These are phyloP conservation scores for Xenops minutus DNA, from an alignment of 2,797 vertebrate species.

Conservation along the genomic window DNA sequence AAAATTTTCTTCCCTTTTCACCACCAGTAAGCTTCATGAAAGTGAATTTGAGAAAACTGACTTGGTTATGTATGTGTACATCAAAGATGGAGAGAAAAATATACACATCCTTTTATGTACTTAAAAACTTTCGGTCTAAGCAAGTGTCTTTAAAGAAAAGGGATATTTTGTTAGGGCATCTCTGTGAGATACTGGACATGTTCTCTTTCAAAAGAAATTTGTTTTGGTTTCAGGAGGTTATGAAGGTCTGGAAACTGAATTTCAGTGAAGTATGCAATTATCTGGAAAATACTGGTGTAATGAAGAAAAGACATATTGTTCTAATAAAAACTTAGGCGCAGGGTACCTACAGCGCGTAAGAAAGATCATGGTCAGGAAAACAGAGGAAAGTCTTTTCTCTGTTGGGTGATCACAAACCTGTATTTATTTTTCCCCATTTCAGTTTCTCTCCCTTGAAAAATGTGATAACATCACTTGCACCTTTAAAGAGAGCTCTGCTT, in stretches of 20 bases:
- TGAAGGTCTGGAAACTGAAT: background rate
- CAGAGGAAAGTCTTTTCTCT: background rate
- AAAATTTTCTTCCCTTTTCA: background rate
- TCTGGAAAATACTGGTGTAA: background rate
- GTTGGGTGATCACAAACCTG: background rate
- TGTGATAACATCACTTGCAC: background rate
- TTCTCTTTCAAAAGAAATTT: background rate
- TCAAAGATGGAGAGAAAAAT: background rate
- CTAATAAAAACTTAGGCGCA: constrained; percentile 28
- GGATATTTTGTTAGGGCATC: background rate
- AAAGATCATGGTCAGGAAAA: background rate
- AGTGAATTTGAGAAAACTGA: background rate
- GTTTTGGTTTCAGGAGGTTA: background rate
- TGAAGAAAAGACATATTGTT: constrained; percentile 31
- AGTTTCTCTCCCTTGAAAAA: background rate
- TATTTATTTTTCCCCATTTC: background rate
- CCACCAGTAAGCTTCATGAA: background rate
- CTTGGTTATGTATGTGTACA: background rate
- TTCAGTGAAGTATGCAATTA: background rate
- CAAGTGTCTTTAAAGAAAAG: background rate
- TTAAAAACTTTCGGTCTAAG: background rate
- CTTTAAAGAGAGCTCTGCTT: background rate
- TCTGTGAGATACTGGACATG: background rate
- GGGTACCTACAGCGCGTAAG: background rate
- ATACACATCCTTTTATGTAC: background rate